Evolutionary conservation across 1,140 invertebrate species (phyloP), one percentile per base, ranked within the genome.

Genomic region (Harlomillsia oculata): DNA sequence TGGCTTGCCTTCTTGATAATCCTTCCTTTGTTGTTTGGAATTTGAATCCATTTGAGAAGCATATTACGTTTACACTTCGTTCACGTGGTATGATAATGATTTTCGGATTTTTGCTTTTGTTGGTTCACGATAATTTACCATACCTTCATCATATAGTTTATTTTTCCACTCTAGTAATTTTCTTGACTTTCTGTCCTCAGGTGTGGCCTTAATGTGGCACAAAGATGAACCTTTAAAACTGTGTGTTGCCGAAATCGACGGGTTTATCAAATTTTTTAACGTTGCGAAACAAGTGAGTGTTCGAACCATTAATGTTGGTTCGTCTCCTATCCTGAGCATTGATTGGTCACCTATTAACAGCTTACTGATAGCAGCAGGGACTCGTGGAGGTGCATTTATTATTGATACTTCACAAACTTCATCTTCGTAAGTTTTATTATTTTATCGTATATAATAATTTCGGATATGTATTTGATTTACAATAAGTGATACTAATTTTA

Each of bases 211-310:
- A 1, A 37, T 14, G 11, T 61, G 53, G 53, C 59, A 61, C 20
- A 52, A 53, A 26, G 16, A 29, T 25, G 53, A 61, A 14, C 54
- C 53, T 0, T 52, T 46, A n/a, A 61, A 61, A 36, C 21, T 61
- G 14, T 50, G 56, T 39, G 39, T 61, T 34, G 34, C 53, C 8
- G 46, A 61, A 49, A 23, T 45, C 9, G 44, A 41, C 52, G 58
- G 58, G 21, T 29, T 25, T 18, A 55, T 60, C 18, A 34, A 46
- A 9, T 50, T 60, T 28, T 60, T 40, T 30, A 60, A 60, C 21
- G 36, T 54, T 11, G 45, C 45, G 20, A 60, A 60, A 43, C 58
- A 60, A 46, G 20, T 23, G 5, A 32, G 21, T 30, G 44, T 60
- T 32, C 40, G 48, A 25, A 48, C 52, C 4, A 51, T 60, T 13